phyloP scores from a whole-genome alignment of 2,113 vertebrate species.

The Pelodiscus sinensis region DNA sequence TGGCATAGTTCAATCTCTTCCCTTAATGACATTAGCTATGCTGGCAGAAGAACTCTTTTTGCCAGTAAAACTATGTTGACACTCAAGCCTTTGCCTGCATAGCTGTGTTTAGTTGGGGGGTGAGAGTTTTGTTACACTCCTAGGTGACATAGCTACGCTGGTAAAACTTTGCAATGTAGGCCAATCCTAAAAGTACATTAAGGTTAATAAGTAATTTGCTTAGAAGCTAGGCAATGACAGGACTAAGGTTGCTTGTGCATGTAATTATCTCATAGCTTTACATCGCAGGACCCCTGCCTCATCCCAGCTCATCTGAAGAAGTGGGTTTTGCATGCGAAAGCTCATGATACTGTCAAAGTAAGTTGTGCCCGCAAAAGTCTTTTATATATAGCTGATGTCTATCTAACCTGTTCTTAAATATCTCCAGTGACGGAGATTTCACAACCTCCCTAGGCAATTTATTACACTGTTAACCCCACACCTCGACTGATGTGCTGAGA shows the following conservation, averaged over 20 bases:
- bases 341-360: too few relatives aligned
- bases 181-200: not conserved
- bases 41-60: not conserved
- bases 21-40: not conserved
- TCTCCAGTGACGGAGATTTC: too few relatives aligned
- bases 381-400: too few relatives aligned
- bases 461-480: too few relatives aligned
- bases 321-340: too few relatives aligned
- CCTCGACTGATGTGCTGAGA: accelerated
- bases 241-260: not conserved
- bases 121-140: not conserved
- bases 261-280: not conserved
- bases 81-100: not conserved
- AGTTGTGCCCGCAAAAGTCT: too few relatives aligned
- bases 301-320: not conserved
- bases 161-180: not conserved
- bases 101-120: not conserved
- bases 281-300: not conserved
- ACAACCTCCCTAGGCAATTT: too few relatives aligned
- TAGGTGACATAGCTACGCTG: not conserved
- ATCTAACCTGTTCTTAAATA: too few relatives aligned
- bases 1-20: too few relatives aligned
- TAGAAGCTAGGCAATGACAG: not conserved
- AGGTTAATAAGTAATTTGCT: not conserved
- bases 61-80: not conserved